Evolutionary conservation across 2,888 invertebrate genomes (phyloP).

Genomic region (Drosophila fulvimacula): DNA sequence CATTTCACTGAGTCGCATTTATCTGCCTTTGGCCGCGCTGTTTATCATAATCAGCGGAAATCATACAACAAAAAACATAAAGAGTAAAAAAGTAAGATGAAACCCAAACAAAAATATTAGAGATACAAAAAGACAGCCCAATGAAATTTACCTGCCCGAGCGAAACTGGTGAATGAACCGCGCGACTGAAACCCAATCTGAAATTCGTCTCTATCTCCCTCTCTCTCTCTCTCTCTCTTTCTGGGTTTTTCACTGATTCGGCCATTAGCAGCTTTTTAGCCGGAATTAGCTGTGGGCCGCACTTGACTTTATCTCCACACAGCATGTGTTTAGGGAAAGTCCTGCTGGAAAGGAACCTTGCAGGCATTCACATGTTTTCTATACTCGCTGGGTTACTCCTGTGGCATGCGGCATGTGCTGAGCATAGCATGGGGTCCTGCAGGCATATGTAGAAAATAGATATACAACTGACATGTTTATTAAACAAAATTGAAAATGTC

Average conservation of each 20-base stretch:
- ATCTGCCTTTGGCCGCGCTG: conserved; percentile 29
- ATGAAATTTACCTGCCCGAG: conserved; percentile 62
- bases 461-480: conserved; percentile 29
- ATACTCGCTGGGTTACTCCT: conserved; percentile 63
- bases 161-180: conserved; percentile 64
- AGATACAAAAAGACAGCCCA: conserved; percentile 29
- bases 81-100: conserved; percentile 31
- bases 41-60: conserved; percentile 75
- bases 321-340: conserved; percentile 62
- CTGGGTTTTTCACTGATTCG: conserved; percentile 12
- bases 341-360: conserved; percentile 34
- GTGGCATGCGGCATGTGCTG: conserved; percentile 34
- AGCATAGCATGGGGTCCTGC: conserved; percentile 46
- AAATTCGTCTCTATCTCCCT: conserved; percentile 24
- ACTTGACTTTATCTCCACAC: conserved; percentile 70
- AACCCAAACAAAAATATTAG: conserved; percentile 19
- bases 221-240: background rate
- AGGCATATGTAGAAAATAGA: background rate
- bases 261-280: conserved; percentile 72
- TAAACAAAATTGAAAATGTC: background rate
- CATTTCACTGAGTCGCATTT: conserved; percentile 47
- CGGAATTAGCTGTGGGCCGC: conserved; percentile 54
- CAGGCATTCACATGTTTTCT: conserved; percentile 40
- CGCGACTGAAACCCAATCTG: conserved; percentile 36
- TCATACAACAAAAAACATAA: conserved; percentile 21